Evolutionary conservation across 2,888 invertebrate species (phyloP), one percentile per base, ranked within the genome.

Genomic region (Hydrotaea cyrtoneurina): DNA sequence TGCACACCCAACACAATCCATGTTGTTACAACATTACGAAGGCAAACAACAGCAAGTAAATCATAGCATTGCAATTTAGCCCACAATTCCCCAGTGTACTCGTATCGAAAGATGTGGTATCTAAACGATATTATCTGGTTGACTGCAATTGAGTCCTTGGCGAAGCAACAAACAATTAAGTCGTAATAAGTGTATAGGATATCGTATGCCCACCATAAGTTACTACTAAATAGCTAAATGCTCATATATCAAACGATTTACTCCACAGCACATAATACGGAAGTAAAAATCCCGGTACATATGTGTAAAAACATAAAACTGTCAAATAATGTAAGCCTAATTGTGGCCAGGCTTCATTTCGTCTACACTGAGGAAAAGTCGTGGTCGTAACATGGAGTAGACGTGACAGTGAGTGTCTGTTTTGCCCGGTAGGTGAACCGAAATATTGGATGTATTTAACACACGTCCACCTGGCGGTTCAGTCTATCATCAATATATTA

Each of bases 251-350:
- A 46, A 43, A 46, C 5, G 69, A 69, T 69, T 46, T 69, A 21
- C 0, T n/a, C 8, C 39, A 39, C 10, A 39, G 26, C 36, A 66
- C 23, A 80, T 10, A 73, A 43, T 13, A 39, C 57, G 50, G 59
- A 80, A 76, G 31, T 31, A 57, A n/a, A 59, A 59, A 46, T 21
- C 50, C 36, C 13, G 17, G 31, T 39, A 66, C 71, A 71, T 71
- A 79, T 73, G 73, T 79, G 53, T 43, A 31, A 26, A 71, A 21
- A 75, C 39, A 76, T 80, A 75, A 80, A 76, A 80, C 3, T 76
- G 71, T 64, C 71, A 72, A 76, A 80, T 75, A 80, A 76, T 80
- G 71, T 71, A 75, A 76, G 75, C 53, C 75, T 74, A 66, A 80
- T 80, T 80, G 57, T 66, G 53, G 55, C 15, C 59, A 26, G 23